Base-by-base conservation (phyloP, 2,888 invertebrate genomes). In the Diaprepes abbreviatus region DNA sequence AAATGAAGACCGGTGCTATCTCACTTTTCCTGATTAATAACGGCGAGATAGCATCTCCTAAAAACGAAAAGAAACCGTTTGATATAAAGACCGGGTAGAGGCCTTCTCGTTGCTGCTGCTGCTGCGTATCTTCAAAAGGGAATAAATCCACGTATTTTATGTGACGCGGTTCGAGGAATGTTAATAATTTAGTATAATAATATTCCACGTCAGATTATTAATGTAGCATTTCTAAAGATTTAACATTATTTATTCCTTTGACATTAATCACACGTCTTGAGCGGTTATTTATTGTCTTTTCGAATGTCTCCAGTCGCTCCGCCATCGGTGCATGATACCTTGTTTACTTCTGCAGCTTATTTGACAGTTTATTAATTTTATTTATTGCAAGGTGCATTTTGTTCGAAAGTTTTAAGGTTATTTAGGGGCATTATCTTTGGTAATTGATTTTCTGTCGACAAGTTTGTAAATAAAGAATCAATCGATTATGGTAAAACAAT, bases 251-350 rank as follows among this genome's bases (percentile, higher is more conserved):
- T 76, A 76, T 74, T 67, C 58, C 70, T 68, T 71, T 74, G 75
- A 76, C 76, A 77, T 77, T 77, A 77, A 76, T 77, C 77, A 77
- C 75, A 73, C 73, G 75, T 77, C 76, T 59, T 60, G 64, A 59
- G 66, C 28, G 69, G 74, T 77, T 68, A 71, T 71, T 77, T 76
- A 76, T 76, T 73, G 76, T 74, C 71, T 70, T 73, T 63, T 52
- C 65, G 65, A 66, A 63, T 66, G 69, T 57, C 64, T 68, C 68
- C 43, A 65, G 63, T 58, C 48, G 33, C 54, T 45, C 60, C 35
- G 19, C 17, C 43, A 31, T 64, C 38, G 16, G 55, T 7, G 52
- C 45, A 31, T 59, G 50, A 48, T 48, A 14, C 35, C 36, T 21
- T 62, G 63, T 60, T 60, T 60, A 48, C 48, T 31, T 60, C 45